phyloP scores from a whole-genome alignment of 2,113 vertebrate genomes.

The Solea solea region DNA sequence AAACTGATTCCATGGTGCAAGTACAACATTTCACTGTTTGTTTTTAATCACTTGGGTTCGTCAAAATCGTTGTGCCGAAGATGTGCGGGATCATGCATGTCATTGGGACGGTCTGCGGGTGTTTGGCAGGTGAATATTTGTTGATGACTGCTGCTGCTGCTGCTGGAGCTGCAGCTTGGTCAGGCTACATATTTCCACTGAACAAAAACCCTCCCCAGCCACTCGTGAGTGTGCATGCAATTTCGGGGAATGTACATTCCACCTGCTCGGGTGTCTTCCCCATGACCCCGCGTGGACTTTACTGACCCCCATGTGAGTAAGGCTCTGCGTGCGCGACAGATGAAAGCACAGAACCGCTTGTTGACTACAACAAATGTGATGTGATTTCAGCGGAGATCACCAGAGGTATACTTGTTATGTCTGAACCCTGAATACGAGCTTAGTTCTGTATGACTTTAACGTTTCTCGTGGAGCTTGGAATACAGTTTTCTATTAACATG shows the following conservation, averaged over 20 bases:
- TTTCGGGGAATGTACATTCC: conserved; percentile 39
- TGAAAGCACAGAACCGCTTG: conserved; percentile 9
- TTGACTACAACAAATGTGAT: conserved; percentile 18
- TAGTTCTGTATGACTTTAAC: conserved; percentile 31
- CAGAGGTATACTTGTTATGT: conserved; percentile 71
- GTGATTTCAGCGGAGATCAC: conserved; percentile 58
- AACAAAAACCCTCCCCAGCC: conserved; percentile 21
- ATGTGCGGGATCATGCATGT: background rate
- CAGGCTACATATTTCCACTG: conserved; percentile 22
- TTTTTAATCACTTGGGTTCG: background rate
- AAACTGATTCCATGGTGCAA: background rate
- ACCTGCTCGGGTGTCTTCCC: conserved; percentile 15
- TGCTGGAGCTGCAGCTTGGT: background rate
- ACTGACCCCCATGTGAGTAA: conserved; percentile 2
- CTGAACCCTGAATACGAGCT: conserved; percentile 60
- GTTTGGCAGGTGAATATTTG: conserved; percentile 6
- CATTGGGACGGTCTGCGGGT: conserved; percentile 3
- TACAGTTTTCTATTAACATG: background rate
- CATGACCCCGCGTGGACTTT: conserved; percentile 22
- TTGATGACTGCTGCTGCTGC: conserved; percentile 3
- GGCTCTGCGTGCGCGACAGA: conserved; percentile 8
- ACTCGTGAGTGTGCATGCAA: conserved; percentile 14
- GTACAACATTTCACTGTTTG: background rate
- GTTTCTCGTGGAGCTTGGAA: conserved; percentile 24
- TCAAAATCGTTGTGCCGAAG: conserved; percentile 7